phyloP scores from a whole-genome alignment of 2,113 vertebrate genomes.

The Rafetus swinhoei region DNA sequence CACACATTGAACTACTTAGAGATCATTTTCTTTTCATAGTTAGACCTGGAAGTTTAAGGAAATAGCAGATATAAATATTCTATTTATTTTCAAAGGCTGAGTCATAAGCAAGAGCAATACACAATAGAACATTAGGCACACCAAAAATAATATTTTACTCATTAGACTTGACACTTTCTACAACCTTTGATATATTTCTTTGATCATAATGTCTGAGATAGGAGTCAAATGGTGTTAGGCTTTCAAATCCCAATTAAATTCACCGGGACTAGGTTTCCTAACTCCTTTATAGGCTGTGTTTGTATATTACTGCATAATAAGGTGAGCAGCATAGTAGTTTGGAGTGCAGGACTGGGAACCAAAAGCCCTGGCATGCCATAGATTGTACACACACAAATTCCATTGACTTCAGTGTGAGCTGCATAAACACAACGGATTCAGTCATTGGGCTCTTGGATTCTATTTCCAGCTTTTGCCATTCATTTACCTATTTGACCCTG shows the following conservation, averaged over 20 bases:
- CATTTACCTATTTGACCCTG: not conserved
- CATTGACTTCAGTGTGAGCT: not conserved
- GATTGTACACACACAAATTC: too few relatives aligned
- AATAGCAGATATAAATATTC: conserved; percentile 50
- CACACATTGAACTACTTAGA: not conserved
- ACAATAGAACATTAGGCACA: not conserved
- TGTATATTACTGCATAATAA: not conserved
- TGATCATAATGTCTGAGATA: too few relatives aligned
- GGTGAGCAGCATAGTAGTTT: not conserved
- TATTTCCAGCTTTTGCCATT: not conserved
- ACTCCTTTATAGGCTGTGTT: not conserved
- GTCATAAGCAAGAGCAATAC: conserved; percentile 20
- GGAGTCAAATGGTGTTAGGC: not conserved
- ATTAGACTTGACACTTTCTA: not conserved
- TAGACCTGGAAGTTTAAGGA: conserved; percentile 15
- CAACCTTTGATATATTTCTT: not conserved
- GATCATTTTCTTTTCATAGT: conserved; percentile 9
- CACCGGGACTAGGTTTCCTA: too few relatives aligned
- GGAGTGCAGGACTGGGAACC: not conserved
- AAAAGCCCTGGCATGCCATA: not conserved
- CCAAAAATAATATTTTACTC: conserved; percentile 22
- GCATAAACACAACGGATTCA: not conserved
- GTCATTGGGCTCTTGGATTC: not conserved
- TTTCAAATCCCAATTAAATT: not conserved
- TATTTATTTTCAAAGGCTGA: conserved; percentile 29